Percentiles rank a stretch among this genome's conserved stretches.
phyloP scores from a whole-genome alignment of 2,797 vertebrate genomes.

The Lutjanus campechanus region DNA sequence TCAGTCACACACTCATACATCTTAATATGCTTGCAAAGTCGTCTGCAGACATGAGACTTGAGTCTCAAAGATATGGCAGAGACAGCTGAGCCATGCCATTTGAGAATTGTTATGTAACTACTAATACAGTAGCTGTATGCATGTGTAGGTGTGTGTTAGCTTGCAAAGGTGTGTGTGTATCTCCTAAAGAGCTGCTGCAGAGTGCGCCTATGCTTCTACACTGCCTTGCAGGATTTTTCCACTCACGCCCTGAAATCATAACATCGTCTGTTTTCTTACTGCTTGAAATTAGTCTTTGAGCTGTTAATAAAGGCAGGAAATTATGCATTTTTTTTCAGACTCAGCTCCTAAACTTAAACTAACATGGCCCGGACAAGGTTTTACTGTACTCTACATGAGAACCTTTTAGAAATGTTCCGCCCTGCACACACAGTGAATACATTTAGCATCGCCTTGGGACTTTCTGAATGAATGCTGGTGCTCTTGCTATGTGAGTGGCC shows the following conservation, averaged over 20 bases:
- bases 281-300: conserved; percentile 50
- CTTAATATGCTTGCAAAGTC: neutral
- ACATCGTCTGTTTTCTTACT: conserved; percentile 34
- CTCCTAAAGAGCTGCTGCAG: conserved; percentile 46
- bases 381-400: conserved; percentile 55
- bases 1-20: neutral
- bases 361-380: conserved; percentile 64
- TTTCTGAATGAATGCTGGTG: conserved; percentile 58
- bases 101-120: conserved; percentile 44
- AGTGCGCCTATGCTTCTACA: conserved; percentile 13
- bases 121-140: conserved; percentile 33
- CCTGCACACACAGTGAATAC: conserved; percentile 51
- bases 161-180: conserved; percentile 20
- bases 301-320: conserved; percentile 70
- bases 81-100: conserved; percentile 18
- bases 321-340: conserved; percentile 44
- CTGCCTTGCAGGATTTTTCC: conserved; percentile 55
- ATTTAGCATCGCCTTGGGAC: conserved; percentile 52
- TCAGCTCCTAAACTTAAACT: conserved; percentile 45
- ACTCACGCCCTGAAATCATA: conserved; percentile 54
- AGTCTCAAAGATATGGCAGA: conserved; percentile 24
- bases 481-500: conserved; percentile 39
- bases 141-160: conserved; percentile 44
- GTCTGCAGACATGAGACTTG: conserved; percentile 27
- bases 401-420: conserved; percentile 43